These are phyloP conservation scores for Cephalopholis sonnerati DNA, from an alignment of 2,113 vertebrate species.

Conservation along the genomic window DNA sequence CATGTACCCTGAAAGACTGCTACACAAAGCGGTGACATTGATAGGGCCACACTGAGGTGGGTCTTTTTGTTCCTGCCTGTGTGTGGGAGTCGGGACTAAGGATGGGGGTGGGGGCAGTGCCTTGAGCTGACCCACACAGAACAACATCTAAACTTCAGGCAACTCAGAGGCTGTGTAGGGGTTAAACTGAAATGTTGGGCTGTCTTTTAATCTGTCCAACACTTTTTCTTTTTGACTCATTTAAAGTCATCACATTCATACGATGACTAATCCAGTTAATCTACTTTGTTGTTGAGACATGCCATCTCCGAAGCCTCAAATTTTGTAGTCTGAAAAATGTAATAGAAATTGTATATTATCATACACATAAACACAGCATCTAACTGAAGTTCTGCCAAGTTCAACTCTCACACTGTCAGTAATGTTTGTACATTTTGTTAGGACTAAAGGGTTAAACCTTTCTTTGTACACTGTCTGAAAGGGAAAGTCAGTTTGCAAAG, in stretches of 20 bases:
- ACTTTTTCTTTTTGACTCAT: conserved; percentile 58
- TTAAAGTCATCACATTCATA: conserved; percentile 65
- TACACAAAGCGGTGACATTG: conserved; percentile 84
- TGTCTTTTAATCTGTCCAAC: conserved; percentile 47
- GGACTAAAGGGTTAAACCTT: conserved; percentile 79
- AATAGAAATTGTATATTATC: conserved; percentile 40
- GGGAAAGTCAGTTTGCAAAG: conserved; percentile 80
- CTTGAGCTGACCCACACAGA: conserved; percentile 72
- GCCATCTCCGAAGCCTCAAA: conserved; percentile 23
- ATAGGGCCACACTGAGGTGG: conserved; percentile 83
- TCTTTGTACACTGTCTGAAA: conserved; percentile 80
- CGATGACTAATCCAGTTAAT: conserved; percentile 60
- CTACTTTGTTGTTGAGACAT: conserved; percentile 60
- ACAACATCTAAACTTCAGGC: conserved; percentile 67
- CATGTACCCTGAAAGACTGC: conserved; percentile 84
- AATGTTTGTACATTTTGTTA: conserved; percentile 72
- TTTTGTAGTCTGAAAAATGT: conserved; percentile 44
- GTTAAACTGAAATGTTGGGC: conserved; percentile 69
- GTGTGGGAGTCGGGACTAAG: conserved; percentile 76
- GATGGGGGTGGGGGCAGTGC: conserved; percentile 72
- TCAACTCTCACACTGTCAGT: conserved; percentile 58
- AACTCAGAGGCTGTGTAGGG: conserved; percentile 57
- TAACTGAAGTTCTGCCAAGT: conserved; percentile 69
- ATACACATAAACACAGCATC: conserved; percentile 9
- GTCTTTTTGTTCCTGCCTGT: conserved; percentile 83